Base-by-base conservation (phyloP, 2,888 invertebrate species). In the Euspilapteryx auroguttella region DNA sequence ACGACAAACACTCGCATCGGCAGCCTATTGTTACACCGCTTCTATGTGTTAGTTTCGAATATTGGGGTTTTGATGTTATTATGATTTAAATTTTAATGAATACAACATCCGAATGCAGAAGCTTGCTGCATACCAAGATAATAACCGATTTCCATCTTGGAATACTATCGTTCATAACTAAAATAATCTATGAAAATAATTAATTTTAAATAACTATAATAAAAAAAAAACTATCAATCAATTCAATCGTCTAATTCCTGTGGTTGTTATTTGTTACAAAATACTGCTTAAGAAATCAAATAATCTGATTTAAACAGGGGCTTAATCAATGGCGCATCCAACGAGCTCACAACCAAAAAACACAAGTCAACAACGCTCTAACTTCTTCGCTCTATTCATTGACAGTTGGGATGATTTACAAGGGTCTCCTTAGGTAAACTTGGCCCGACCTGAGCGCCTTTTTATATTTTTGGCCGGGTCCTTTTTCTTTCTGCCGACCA, bases 391-490 rank as follows among this genome's bases (percentile, higher is more conserved):
- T 55, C 55, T 61, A 69, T 71, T 69, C 66, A 65, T 61, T 56
- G 56, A 46, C 49, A 45, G 54, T 55, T 57, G 55, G 58, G 68
- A 73, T 73, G 75, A 73, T 73, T 73, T 75, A 73, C 71, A 73
- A 71, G 75, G 75, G 66, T 59, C 71, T 68, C 55, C 65, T 73
- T 73, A 68, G 75, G 75, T 71, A 73, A 71, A 69, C 68, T 62
- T 47, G 55, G 54, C 40, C 52, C 66, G 65, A 59, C 58, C 63
- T 66, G 55, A 53, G 56, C 62, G 66, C 63, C 69, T 75, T 73
- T 71, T 73, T 73, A 64, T 69, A 62, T 58, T 63, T 63, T 61
- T 64, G 64, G 65, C 56, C 57, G 63, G 41, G 45, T 55, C 56
- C 65, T 71, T 69, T 62, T 71, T 61, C 59, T 47, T 58, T 63